Evolutionary conservation across 2,888 invertebrate species (phyloP).

Genomic region (Xestia xanthographa): DNA sequence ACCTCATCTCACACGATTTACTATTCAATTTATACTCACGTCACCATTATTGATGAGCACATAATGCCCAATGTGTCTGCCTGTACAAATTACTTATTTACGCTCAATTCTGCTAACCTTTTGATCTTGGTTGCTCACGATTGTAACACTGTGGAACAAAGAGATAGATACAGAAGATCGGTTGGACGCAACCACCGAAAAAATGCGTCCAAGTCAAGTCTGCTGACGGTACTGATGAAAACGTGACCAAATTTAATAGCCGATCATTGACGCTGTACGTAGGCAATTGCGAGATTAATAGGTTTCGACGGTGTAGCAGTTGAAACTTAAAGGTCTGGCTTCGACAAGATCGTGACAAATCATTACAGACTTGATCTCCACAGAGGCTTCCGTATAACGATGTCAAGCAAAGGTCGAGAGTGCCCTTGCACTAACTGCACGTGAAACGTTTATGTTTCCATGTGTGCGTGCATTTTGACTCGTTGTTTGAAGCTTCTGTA

Average conservation of each 20-base stretch:
- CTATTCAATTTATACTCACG: conserved; percentile 33
- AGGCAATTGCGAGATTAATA: too few relatives aligned
- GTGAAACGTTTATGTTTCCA: not conserved
- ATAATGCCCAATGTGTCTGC: conserved; percentile 46
- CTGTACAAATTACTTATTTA: conserved; percentile 58
- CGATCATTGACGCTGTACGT: too few relatives aligned
- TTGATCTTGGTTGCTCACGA: conserved; percentile 37
- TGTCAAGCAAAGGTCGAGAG: not conserved
- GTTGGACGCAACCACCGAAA: not conserved
- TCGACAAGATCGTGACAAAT: too few relatives aligned
- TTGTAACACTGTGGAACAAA: conserved; percentile 9
- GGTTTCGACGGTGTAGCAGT: not conserved
- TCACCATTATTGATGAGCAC: conserved; percentile 35
- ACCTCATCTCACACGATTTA: conserved; percentile 37
- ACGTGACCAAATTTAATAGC: not conserved
- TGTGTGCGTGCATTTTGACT: not conserved
- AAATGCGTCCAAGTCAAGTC: not conserved
- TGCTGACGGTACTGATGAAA: not conserved
- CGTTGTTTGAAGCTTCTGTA: not conserved
- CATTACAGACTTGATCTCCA: not conserved
- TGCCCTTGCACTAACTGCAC: not conserved
- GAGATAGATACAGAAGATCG: not conserved
- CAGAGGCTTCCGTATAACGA: not conserved
- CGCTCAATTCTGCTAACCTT: conserved; percentile 48
- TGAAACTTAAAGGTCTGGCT: not conserved